A percentile compares a stretch with the other conserved stretches of the same genome.
These are phyloP conservation scores for Oreohelix idahoensis DNA, from an alignment of 1,140 invertebrate genomes.

Conservation along the genomic window DNA sequence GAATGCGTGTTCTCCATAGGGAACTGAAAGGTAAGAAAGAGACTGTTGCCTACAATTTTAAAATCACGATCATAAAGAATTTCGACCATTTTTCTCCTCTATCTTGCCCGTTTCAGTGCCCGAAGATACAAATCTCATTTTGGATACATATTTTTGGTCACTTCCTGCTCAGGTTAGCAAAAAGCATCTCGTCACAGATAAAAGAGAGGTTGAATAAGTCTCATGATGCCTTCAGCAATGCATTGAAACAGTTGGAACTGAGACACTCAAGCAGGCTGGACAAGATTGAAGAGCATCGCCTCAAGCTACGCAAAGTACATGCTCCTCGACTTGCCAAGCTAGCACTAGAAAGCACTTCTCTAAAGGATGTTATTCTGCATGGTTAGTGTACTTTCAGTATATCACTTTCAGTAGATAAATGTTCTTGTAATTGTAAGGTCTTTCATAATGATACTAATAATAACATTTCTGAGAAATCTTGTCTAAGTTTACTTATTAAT, in stretches of 20 bases:
- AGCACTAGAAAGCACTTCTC: conserved; percentile 88
- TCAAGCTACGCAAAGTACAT: conserved; percentile 81
- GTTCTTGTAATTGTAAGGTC: no score
- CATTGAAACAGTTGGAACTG: conserved; percentile 81
- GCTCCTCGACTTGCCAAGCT: conserved; percentile 86
- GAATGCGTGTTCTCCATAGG: no score
- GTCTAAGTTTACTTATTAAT: no score
- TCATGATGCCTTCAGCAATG: conserved; percentile 81
- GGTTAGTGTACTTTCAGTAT: conserved; percentile 72
- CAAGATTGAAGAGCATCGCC: conserved; percentile 85
- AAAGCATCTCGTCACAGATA: conserved; percentile 83
- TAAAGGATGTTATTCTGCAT: conserved; percentile 84
- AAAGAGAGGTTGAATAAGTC: conserved; percentile 79
- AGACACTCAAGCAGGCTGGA: conserved; percentile 83
- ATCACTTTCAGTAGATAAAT: no score
- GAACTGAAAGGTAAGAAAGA: no score
- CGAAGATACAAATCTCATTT: not conserved
- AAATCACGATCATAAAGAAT: no score
- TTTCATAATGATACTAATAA: no score
- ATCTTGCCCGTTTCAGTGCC: no score
- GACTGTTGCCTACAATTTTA: no score
- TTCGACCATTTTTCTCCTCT: no score
- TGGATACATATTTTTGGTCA: not conserved
- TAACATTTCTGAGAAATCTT: no score
- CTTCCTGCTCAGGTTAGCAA: conserved; percentile 78